Base-by-base conservation (phyloP, 2,888 invertebrate genomes). In the Himalopsyche anomala region DNA sequence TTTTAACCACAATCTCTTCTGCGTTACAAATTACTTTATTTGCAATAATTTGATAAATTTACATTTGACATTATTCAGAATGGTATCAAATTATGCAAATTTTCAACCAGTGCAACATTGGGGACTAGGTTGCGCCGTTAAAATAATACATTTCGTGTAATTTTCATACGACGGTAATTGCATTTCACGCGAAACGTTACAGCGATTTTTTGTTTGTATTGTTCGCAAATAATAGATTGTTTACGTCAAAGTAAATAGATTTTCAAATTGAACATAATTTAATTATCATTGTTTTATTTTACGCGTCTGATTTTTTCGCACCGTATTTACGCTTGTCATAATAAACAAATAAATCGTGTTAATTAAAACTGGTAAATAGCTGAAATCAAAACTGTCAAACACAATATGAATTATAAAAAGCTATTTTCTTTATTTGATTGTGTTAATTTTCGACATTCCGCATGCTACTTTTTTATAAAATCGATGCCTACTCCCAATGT, bases 71-170 rank as follows among this genome's bases (percentile, higher is more conserved):
- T 74, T 5, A 74, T 38, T 38, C 38, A 74, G 36, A 74, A 36
- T 36, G 15, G 38, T 74, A 74, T 15, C 38, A 74, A 74, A 74
- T 38, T 12, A 74, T 74, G 74, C 74, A 74, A 74, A 74, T 74
- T 74, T 74, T 38, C 12, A 74, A 74, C 3, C 28, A 15, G 74
- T 36, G 74, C 36, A 36, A 12, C 38, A 74, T 15, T 12, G 74
- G 36, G 74, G 12, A 12, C 11, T 51, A 2, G 51, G 15, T 19
- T 0, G 74, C 28, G 19, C 38, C 12, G 9, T 2, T 9, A 8
- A 74, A 74, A 74, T 74, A 74, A 74, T 74, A 12, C 28, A 74
- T 38, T 74, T 74, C 74, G 12, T 12, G 38, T 74, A 28, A 74
- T 36, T 69, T 74, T 74, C 28, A 28, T 28, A 69, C 12, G 28